Evolutionary conservation across 2,888 invertebrate genomes (phyloP), one percentile per base, ranked within the genome.

Genomic region (Meta bourneti): DNA sequence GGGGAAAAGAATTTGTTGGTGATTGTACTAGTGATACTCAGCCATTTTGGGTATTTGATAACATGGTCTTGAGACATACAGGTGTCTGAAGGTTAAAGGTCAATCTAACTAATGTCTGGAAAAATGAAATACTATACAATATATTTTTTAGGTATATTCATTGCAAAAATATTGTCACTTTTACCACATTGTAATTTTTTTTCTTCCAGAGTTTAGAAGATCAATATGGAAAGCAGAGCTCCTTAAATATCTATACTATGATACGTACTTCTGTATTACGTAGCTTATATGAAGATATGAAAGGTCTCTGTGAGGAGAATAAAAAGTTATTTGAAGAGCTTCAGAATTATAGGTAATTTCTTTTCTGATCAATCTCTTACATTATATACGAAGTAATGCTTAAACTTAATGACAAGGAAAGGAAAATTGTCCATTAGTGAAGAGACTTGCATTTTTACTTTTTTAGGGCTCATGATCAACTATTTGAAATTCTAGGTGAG

Each of bases 181-280:
- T 4, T 34, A 34, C 34, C 34, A 34, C 34, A 34, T 34, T 34
- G 34, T 34, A 34, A 34, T 34, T 75, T 54, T 4, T 61, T 84
- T 84, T 48, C 13, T 51, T 82, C 20, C 51, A 83, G 83, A 52
- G 82, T 34, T 77, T 89, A 69, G 89, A 89, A 83, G 51, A 70
- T 13, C 49, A 71, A 19, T 89, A 84, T 84, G 75, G 75, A 34
- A 54, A 13, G 54, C 54, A 84, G 0, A 9, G 74, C 8, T 9
- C 20, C n/a, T 54, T 19, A n/a, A 54, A 87, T 83, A 61, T 91
- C n/a, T 91, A 88, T 51, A 83, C 91, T n/a, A 82, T 91, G 87
- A 77, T 82, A 49, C 82, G 87, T n/a, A 91, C 91, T n/a, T 91
- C 91, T 61, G 87, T 87, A 6, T 61, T 91, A 16, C 87, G 74